phyloP scores from a whole-genome alignment of 2,888 invertebrate genomes.

The Leucophora obtusa region DNA sequence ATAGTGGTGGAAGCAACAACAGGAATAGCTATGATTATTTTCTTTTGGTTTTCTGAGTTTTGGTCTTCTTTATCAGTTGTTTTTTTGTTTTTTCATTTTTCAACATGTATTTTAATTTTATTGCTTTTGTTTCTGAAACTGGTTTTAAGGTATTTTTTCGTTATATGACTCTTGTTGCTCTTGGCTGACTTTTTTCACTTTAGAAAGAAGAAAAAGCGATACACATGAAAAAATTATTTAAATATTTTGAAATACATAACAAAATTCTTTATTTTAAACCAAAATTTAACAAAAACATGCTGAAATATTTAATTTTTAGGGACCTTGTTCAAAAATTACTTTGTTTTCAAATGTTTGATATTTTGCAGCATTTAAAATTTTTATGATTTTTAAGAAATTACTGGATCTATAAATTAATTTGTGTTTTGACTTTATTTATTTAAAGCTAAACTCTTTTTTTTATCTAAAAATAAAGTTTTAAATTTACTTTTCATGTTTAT shows the following conservation, averaged over 20 bases:
- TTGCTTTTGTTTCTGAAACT: conserved; percentile 68
- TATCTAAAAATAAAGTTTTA: neutral
- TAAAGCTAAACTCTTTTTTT: neutral
- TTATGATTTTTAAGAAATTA: too few relatives aligned
- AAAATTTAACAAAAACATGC: neutral
- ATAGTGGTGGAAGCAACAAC: too few relatives aligned
- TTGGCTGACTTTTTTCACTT: conserved; percentile 58
- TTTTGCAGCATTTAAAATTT: too few relatives aligned
- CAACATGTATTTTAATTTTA: conserved; percentile 51
- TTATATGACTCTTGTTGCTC: conserved; percentile 66
- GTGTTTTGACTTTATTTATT: neutral
- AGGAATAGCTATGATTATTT: conserved; percentile 1
- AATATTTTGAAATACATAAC: conserved; percentile 2
- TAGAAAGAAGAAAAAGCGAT: conserved; percentile 2
- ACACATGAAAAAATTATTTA: conserved; percentile 29
- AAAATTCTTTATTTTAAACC: conserved; percentile 7
- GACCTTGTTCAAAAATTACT: neutral
- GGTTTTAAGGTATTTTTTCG: conserved; percentile 75
- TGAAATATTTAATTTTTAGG: neutral
- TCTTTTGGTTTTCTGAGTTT: conserved; percentile 45
- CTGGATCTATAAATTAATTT: too few relatives aligned
- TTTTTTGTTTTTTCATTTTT: conserved; percentile 22
- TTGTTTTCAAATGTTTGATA: neutral
- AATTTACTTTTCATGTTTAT: neutral
- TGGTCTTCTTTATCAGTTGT: conserved; percentile 37